A percentile compares a stretch with the other conserved stretches of the same genome.
Conservation (phyloP, 2,113 vertebrate species). For the Ochotona princeps region DNA sequence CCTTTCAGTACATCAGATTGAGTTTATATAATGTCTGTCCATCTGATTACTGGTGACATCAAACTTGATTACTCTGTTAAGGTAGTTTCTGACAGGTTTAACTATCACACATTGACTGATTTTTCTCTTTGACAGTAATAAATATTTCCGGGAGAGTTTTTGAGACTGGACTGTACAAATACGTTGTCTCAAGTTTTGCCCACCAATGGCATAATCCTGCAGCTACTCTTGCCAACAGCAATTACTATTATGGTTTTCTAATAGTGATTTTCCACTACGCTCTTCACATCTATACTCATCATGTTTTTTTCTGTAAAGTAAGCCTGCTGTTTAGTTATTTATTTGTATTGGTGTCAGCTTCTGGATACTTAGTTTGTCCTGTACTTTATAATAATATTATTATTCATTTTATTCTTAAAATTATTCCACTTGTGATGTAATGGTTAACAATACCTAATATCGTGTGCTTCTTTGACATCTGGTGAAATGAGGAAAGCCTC, state of each 20-base stretch:
- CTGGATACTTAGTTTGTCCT: not conserved
- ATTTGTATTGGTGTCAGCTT: not conserved
- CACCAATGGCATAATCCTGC: not conserved
- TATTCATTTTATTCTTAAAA: conserved; percentile 8
- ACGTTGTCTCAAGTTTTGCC: not conserved
- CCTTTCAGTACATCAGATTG: not conserved
- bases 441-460: not conserved
- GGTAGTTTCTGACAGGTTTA: not conserved
- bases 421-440: not conserved
- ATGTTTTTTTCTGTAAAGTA: conserved; percentile 25
- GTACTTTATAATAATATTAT: not conserved
- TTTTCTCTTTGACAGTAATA: not conserved
- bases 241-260: not conserved
- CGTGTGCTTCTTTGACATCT: not conserved
- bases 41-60: not conserved
- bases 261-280: not conserved
- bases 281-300: not conserved
- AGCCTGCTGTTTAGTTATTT: not conserved
- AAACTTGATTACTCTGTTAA: not conserved
- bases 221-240: not conserved
- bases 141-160: not conserved
- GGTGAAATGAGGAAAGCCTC: not conserved
- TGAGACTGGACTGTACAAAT: not conserved
- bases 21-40: not conserved
- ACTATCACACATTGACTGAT: not conserved